Conservation (phyloP, 2,888 invertebrate species). For the Julus scanicus region DNA sequence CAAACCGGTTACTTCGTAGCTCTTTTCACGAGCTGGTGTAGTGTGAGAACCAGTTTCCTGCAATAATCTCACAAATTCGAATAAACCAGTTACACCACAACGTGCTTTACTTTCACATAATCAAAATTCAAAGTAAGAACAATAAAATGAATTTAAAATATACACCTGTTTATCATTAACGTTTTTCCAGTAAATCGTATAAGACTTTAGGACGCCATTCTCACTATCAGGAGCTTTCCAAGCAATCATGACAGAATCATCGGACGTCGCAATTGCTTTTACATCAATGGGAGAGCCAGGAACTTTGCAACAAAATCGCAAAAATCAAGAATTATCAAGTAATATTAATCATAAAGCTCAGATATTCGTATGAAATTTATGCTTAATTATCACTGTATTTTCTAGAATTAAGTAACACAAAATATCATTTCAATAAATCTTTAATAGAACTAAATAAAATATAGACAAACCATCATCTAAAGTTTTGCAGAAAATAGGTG, state of each 20-base stretch:
- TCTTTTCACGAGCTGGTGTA: slow-evolving; percentile 47
- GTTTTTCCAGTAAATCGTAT: slow-evolving; percentile 83
- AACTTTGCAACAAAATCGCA: slow-evolving; percentile 70
- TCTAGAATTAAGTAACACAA: too few species aligned
- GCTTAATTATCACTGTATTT: too few species aligned
- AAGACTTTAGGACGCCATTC: slow-evolving; percentile 92
- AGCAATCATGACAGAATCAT: slow-evolving; percentile 89
- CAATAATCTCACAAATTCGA: slow-evolving; percentile 54
- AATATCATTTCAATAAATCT: too few species aligned
- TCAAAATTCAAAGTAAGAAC: not conserved
- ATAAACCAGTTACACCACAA: slow-evolving; percentile 44
- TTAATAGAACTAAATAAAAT: not conserved
- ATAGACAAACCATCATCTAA: slow-evolving; percentile 88
- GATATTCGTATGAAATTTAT: too few species aligned
- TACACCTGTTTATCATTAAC: slow-evolving; percentile 62
- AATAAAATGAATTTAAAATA: too few species aligned
- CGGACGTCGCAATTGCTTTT: slow-evolving; percentile 91
- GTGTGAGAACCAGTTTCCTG: slow-evolving; percentile 41
- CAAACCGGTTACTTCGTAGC: slow-evolving; percentile 62
- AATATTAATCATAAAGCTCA: too few species aligned
- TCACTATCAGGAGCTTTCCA: slow-evolving; percentile 94
- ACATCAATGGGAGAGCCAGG: slow-evolving; percentile 93
- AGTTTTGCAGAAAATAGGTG: slow-evolving; percentile 90
- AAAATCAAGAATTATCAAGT: not conserved
- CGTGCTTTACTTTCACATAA: not conserved